Conservation (phyloP, 2,113 vertebrate species). For the Ascaphus truei region DNA sequence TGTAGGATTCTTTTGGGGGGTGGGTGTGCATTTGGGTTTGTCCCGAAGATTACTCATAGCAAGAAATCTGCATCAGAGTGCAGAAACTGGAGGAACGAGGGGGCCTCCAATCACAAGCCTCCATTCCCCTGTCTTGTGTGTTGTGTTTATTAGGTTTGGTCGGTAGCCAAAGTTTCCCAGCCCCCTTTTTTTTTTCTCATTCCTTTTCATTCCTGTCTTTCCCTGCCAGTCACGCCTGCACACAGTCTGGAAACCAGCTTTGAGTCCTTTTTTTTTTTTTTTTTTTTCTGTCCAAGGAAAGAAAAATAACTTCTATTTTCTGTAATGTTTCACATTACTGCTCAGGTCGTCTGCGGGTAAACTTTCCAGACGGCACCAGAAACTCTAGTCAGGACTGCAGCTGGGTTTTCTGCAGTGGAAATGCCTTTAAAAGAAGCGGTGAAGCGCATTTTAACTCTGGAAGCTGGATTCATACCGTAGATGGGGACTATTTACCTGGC, state of each 20-base stretch:
- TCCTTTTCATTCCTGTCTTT: constrained; percentile 32
- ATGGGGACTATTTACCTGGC: not conserved
- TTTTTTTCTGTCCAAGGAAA: constrained; percentile 3
- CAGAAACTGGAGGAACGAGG: constrained; percentile 15
- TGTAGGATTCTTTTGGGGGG: not conserved
- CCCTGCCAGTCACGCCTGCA: constrained; percentile 24
- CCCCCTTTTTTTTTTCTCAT: constrained; percentile 33
- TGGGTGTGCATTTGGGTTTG: not conserved
- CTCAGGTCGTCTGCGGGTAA: not conserved
- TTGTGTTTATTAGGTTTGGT: constrained; percentile 33
- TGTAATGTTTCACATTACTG: not conserved
- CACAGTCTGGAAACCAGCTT: constrained; percentile 7
- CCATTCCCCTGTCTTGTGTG: constrained; percentile 16
- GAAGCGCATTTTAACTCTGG: not conserved
- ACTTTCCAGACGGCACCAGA: no score
- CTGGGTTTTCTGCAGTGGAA: not conserved
- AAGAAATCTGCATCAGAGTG: constrained; percentile 19
- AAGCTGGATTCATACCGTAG: not conserved
- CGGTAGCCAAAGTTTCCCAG: constrained; percentile 42
- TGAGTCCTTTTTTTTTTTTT: not conserved
- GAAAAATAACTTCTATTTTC: not conserved
- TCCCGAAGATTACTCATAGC: not conserved
- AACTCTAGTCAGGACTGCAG: constrained; percentile 12
- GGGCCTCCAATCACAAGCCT: constrained; percentile 8
- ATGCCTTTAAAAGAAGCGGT: not conserved